Evolutionary conservation across 2,113 vertebrate genomes (phyloP), one percentile per base, ranked within the genome.

Genomic region (Cottus gobio): DNA sequence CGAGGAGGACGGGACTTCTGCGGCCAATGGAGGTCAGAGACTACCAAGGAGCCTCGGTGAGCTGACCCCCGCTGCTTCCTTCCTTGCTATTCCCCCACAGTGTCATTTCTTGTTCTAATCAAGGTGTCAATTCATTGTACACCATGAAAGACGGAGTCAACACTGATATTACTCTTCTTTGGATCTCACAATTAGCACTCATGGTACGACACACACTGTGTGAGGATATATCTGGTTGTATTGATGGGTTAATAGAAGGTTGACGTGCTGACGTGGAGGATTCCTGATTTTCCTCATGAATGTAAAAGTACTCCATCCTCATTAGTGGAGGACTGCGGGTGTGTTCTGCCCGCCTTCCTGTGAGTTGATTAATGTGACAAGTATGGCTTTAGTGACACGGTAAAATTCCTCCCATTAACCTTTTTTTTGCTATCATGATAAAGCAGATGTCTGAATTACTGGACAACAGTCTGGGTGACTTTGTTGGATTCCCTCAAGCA

Each of bases 21-120:
- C 84, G 69, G 82, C 77, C 63, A 88, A 77, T 62, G 93, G 90
- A 90, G 90, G 88, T 75, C 91, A 91, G 52, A 90, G 93, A 80
- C 39, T 91, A 26, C 92, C 93, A 56, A 81, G 93, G 46, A 94
- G 93, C 76, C 91, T 93, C 0, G 89, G 93, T 94, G 70, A 93
- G 92, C 7, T 15, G 5, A 57, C 22, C 20, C 52, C n/a, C 26
- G 9, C 24, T 22, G 15, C 11, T 11, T 58, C 31, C 36, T 73
- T 13, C 39, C 39, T 42, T 42, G 39, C 39, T 42, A 13, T 13
- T 44, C 16, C 31, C 39, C 4, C 26, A 16, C 20, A 11, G 54
- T 67, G 62, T 36, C 30, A 5, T 42, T 24, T 9, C 2, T 63
- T 56, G 10, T 68, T 26, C 28, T 4, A 0, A n/a, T 37, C 5